Base-by-base conservation (phyloP, 2,888 invertebrate genomes). In the Diarsia dahlii region DNA sequence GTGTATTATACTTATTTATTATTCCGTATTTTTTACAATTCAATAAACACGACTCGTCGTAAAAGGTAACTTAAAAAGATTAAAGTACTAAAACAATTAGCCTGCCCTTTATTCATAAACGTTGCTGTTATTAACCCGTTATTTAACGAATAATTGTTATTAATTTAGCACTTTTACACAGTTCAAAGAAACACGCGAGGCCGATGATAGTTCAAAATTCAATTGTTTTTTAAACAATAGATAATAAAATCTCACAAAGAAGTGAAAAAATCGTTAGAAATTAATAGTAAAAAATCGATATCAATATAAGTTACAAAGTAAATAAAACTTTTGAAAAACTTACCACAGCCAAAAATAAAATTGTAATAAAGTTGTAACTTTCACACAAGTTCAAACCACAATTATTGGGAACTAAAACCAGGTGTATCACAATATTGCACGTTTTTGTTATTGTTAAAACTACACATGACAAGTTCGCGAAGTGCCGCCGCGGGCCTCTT, bases 381-480 rank as follows among this genome's bases (percentile, higher is more conserved):
- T 63, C 20, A 28, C 66, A 71, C 78, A 50, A 63, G 28, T 58
- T 58, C 34, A 68, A 63, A 13, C 20, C 67, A 84, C 75, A 68
- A 62, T 54, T 52, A 1, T 70, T 39, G 18, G 10, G 5, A 69
- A 80, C 66, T 63, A 48, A 69, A 74, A 65, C 45, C 54, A 67
- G 28, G 15, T 48, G 8, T 60, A 50, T 65, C 70, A 81, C 82
- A 70, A 56, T 39, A n/a, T 54, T 15, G 23, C 48, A 84, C 68
- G 12, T 74, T 77, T 71, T 48, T 70, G 45, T 69, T 45, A n/a
- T 68, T 65, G 46, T 45, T 56, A 52, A 15, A 84, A 71, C 52
- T 78, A 73, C 72, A 84, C 85, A 39, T 39, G 9, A 60, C 58
- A 75, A 75, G 58, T 81, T 70, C 69, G 54, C 23, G n/a, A 60